A percentile compares a stretch with the other conserved stretches of the same genome.
These are phyloP conservation scores for Corbicula japonica DNA, from an alignment of 2,888 invertebrate genomes.

Conservation along the genomic window DNA sequence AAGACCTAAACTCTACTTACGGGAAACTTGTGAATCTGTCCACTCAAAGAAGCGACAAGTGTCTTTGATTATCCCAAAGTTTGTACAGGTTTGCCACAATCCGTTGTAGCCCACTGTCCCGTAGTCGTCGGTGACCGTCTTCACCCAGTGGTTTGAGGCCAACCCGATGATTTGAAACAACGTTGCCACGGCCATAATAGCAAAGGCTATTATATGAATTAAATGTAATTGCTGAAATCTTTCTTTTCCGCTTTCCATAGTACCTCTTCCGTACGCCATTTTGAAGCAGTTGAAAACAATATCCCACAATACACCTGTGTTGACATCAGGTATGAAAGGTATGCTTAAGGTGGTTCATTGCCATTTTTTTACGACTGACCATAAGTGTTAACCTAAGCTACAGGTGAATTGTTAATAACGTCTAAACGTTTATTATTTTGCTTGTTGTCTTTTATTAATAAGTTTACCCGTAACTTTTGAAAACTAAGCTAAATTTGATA, in stretches of 20 bases:
- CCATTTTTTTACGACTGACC: too few species aligned
- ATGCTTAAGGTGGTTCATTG: slow-evolving; percentile 11
- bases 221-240: slow-evolving; percentile 22
- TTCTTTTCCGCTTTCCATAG: background rate
- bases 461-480: too few species aligned
- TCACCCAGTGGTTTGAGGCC: slow-evolving; percentile 68
- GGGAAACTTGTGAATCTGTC: slow-evolving; percentile 72
- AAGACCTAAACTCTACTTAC: slow-evolving; percentile 53
- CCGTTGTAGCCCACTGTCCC: slow-evolving; percentile 67
- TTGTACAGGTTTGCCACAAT: slow-evolving; percentile 69
- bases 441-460: too few species aligned
- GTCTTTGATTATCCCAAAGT: slow-evolving; percentile 55
- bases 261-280: slow-evolving; percentile 54
- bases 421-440: too few species aligned
- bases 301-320: slow-evolving; percentile 60
- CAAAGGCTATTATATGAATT: slow-evolving; percentile 45
- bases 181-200: slow-evolving; percentile 51
- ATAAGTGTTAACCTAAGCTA: too few species aligned
- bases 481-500: too few species aligned
- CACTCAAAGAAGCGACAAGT: slow-evolving; percentile 70
- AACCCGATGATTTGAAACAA: slow-evolving; percentile 62
- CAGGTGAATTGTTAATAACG: too few species aligned
- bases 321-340: slow-evolving; percentile 58
- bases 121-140: slow-evolving; percentile 52
- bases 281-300: slow-evolving; percentile 44